These are phyloP conservation scores for Apis florea DNA, from an alignment of 1,140 invertebrate species.

Conservation along the genomic window DNA sequence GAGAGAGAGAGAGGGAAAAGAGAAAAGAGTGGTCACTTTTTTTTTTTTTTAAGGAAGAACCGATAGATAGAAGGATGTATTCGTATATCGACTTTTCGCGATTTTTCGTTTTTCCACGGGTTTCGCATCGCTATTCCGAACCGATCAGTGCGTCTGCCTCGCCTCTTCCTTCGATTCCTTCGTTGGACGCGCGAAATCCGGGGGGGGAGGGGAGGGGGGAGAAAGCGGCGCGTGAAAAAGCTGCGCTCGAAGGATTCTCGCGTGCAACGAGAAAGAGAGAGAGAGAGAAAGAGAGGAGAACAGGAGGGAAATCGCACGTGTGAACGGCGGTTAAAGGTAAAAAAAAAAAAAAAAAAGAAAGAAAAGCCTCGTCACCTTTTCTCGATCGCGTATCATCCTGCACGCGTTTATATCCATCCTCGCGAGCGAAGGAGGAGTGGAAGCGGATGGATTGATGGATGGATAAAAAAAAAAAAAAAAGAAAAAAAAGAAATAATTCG, in stretches of 20 bases:
- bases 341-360: too few species aligned
- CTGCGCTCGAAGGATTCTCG: conserved; percentile 30
- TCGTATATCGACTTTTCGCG: too few species aligned
- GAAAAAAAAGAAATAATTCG: background rate
- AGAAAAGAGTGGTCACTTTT: conserved; percentile 42
- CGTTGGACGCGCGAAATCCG: background rate
- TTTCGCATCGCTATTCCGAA: background rate
- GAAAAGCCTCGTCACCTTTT: conserved; percentile 44
- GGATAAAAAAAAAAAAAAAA: too few species aligned
- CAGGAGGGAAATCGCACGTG: conserved; percentile 53
- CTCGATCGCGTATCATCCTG: background rate
- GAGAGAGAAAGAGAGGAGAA: too few species aligned
- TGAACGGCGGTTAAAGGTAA: conserved; percentile 64
- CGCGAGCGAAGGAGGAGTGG: too few species aligned
- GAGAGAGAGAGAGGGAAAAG: conserved; percentile 2
- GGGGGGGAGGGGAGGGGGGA: background rate
- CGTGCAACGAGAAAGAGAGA: background rate
- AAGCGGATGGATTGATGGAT: too few species aligned
- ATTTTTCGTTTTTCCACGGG: background rate
- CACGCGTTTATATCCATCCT: too few species aligned
- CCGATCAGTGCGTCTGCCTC: background rate
- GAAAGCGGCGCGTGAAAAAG: conserved; percentile 21
- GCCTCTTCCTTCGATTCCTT: background rate
- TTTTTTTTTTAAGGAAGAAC: conserved; percentile 32
- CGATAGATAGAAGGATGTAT: too few species aligned